A percentile compares a stretch with the other conserved stretches of the same genome.
phyloP scores from a whole-genome alignment of 2,888 invertebrate species.

The Caenorhabditis sulstoni region DNA sequence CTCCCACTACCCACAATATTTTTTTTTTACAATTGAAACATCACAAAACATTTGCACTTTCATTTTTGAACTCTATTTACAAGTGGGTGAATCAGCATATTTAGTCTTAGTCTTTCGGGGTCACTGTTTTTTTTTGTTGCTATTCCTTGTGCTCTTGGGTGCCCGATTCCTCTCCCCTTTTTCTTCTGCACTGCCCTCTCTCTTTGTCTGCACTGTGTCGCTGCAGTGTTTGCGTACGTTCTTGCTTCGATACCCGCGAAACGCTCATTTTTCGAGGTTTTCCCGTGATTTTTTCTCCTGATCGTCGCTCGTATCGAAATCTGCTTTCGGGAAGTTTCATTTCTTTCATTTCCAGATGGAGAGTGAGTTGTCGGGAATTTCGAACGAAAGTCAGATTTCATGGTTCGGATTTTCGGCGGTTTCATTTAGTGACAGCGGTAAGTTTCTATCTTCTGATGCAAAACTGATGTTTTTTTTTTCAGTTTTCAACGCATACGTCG shows the following conservation, averaged over 20 bases:
- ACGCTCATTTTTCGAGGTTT: background rate
- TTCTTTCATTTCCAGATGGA: slow-evolving; percentile 27
- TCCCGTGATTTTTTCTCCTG: background rate
- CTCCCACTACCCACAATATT: too few species aligned
- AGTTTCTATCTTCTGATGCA: background rate
- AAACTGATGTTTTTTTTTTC: slow-evolving; percentile 5
- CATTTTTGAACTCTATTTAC: too few species aligned
- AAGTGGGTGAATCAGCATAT: too few species aligned
- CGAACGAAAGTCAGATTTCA: slow-evolving; percentile 38
- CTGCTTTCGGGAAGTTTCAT: too few species aligned
- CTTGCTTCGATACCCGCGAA: slow-evolving; percentile 18
- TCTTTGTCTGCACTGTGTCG: background rate
- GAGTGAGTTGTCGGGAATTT: slow-evolving; percentile 42
- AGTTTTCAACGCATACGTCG: slow-evolving; percentile 43
- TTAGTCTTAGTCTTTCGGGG: background rate
- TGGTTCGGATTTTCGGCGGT: slow-evolving; percentile 42
- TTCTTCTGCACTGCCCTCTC: background rate
- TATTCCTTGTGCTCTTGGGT: background rate
- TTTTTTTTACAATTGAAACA: too few species aligned
- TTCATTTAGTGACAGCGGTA: slow-evolving; percentile 42
- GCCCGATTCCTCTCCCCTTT: background rate
- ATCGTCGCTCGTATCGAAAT: too few species aligned
- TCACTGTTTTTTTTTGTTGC: background rate
- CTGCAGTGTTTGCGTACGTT: slow-evolving; percentile 4
- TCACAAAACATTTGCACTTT: too few species aligned